phyloP scores from a whole-genome alignment of 1,140 invertebrate species.

The Panagrolaimus sp. region DNA sequence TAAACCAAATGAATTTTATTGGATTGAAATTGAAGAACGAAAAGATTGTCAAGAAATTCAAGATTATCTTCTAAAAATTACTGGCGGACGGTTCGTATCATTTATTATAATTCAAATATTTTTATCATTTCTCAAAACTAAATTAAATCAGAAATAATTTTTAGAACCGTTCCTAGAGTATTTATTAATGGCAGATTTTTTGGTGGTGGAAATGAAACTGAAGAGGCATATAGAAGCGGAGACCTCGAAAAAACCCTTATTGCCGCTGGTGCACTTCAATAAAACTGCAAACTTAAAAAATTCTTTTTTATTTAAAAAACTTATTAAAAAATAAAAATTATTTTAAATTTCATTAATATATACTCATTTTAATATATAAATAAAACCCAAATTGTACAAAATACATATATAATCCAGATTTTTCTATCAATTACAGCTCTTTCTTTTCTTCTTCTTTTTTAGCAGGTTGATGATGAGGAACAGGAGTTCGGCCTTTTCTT shows the following conservation, averaged over 20 bases:
- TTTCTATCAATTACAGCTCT: background rate
- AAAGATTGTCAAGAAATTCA: constrained; percentile 75
- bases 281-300: background rate
- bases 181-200: constrained; percentile 81
- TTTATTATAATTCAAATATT: too few species aligned
- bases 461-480: constrained; percentile 19
- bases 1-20: constrained; percentile 67
- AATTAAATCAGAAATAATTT: too few species aligned
- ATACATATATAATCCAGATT: too few species aligned
- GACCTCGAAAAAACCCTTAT: constrained; percentile 28
- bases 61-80: constrained; percentile 71
- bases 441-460: constrained; percentile 12
- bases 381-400: background rate
- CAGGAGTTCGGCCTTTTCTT: constrained; percentile 25
- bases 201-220: constrained; percentile 63
- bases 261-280: constrained; percentile 32
- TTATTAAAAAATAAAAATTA: background rate
- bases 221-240: constrained; percentile 21
- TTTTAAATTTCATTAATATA: background rate
- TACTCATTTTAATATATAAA: background rate
- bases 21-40: constrained; percentile 75
- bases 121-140: too few species aligned
- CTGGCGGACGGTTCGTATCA: constrained; percentile 67
- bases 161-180: constrained; percentile 74
- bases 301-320: constrained; percentile 11